Base-by-base conservation (phyloP, 2,888 invertebrate species). In the Galerucella calmariensis region DNA sequence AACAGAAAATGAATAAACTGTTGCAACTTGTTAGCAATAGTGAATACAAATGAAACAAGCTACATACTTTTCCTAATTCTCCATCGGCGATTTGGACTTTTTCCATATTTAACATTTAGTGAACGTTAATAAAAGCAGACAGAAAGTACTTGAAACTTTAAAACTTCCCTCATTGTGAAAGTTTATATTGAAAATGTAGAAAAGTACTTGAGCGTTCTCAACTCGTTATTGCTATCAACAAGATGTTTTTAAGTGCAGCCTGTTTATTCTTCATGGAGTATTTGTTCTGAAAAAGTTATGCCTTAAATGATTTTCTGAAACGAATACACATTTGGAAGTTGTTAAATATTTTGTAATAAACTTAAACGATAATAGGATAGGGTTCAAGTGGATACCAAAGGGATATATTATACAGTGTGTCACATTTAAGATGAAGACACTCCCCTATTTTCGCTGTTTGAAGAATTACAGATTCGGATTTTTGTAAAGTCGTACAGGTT, bases 181-280 rank as follows among this genome's bases (percentile, higher is more conserved):
- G 66, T 72, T 72, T 72, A 66, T 72, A 72, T 71, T 71, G 71
- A 71, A 71, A 71, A 71, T 51, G 56, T 71, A 65, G 46, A 46
- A 65, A 71, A 44, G 69, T 66, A 71, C 63, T 63, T 27, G 65
- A 59, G 27, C 35, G 27, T 35, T 67, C 41, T 20, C 67, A 51
- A 72, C 44, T 72, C 66, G 66, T 66, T 66, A 66, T 72, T 72
- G 58, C 65, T 56, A 71, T 66, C 58, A 71, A 46, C 71, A 71
- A 66, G 66, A 71, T 61, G 53, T 58, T 70, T 65, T 56, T 44
- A 46, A 65, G 63, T 65, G 20, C 44, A 65, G 41, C 2, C 6
- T 35, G n/a, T 56, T 56, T 56, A 20, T 56, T 56, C 16, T 56
- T 56, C 20, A 56, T 56, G 56, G 56, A 56, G 20, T 56, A 56